Conservation (phyloP, 1,140 invertebrate genomes). For the Cryptotermes secundus region DNA sequence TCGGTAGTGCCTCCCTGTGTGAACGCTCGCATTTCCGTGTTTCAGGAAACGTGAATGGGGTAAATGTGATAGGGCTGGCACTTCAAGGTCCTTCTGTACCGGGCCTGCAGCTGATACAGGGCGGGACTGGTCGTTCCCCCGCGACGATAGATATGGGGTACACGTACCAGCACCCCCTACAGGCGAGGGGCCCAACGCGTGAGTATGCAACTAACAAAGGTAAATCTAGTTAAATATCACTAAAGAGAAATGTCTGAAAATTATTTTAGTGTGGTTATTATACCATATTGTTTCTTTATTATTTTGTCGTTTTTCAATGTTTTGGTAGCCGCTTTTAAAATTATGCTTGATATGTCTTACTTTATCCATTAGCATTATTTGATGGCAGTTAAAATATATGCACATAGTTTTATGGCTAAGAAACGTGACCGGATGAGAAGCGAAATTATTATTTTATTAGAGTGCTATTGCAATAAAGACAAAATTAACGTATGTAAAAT, state of each 20-base stretch:
- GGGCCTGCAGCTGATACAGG: constrained; percentile 38
- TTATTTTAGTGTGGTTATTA: too few relatives aligned
- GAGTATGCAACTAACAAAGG: constrained; percentile 19
- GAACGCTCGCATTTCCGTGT: constrained; percentile 6
- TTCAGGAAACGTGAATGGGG: constrained; percentile 63
- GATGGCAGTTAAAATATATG: too few relatives aligned
- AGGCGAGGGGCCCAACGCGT: constrained; percentile 26
- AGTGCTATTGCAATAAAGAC: too few relatives aligned
- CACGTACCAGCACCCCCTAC: constrained; percentile 31
- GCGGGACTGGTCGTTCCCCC: neutral
- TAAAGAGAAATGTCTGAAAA: neutral
- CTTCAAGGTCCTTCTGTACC: constrained; percentile 60
- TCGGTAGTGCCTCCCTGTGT: neutral
- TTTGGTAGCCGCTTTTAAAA: too few relatives aligned
- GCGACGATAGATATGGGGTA: constrained; percentile 26
- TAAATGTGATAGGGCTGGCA: constrained; percentile 68
- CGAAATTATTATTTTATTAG: too few relatives aligned
- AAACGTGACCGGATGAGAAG: too few relatives aligned
- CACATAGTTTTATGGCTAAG: too few relatives aligned
- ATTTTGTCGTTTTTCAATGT: too few relatives aligned
- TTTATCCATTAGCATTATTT: too few relatives aligned
- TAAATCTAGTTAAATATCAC: neutral
- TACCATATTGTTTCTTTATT: too few relatives aligned
- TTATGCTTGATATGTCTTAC: too few relatives aligned
- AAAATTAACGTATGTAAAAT: too few relatives aligned